phyloP scores from a whole-genome alignment of 2,113 vertebrate genomes.

The Phocoena phocoena region DNA sequence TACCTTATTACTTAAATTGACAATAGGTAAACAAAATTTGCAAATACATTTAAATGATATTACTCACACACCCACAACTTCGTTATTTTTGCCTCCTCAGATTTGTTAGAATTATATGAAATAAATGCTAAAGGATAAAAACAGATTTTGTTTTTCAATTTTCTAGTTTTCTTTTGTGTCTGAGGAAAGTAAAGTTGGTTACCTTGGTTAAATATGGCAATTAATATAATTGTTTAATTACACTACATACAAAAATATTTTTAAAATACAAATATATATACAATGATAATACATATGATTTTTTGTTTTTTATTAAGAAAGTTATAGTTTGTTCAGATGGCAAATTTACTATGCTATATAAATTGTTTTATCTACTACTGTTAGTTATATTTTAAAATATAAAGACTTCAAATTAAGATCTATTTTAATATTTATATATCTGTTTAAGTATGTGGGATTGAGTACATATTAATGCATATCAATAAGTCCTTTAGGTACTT shows the following conservation, averaged over 20 bases:
- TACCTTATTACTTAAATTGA: neutral
- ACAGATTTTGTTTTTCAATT: conserved; percentile 11
- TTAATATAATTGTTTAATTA: conserved; percentile 6
- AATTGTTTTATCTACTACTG: neutral
- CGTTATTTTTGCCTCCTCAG: neutral
- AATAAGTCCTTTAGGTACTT: neutral
- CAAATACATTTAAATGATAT: neutral
- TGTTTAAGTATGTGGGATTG: neutral
- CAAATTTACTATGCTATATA: neutral
- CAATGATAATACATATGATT: neutral
- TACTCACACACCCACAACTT: neutral
- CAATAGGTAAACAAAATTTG: neutral
- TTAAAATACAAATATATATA: neutral
- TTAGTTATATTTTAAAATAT: conserved; percentile 3
- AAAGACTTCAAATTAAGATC: conserved; percentile 3
- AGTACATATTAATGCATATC: neutral
- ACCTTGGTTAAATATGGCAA: neutral
- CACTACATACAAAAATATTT: neutral
- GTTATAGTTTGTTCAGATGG: neutral
- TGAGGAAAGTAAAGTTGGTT: conserved; percentile 7
- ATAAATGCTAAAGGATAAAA: neutral
- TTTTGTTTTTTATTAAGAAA: neutral
- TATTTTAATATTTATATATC: neutral
- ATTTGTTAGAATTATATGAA: conserved; percentile 31
- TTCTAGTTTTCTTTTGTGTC: neutral